Base-by-base conservation (phyloP, 2,113 vertebrate species). In the Misgurnus mizolepis region DNA sequence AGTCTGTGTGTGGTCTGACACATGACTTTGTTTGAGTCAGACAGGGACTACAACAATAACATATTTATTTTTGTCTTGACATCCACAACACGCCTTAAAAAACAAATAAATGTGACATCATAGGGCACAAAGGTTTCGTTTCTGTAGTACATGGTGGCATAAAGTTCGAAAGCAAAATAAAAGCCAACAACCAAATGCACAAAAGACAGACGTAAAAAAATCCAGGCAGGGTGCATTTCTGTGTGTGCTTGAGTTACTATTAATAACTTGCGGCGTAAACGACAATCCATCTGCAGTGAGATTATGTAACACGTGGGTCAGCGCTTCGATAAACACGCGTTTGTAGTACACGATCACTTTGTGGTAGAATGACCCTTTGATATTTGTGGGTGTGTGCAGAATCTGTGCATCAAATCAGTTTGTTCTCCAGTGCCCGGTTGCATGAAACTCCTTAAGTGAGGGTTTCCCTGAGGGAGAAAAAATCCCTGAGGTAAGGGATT, bases 341-440 rank as follows among this genome's bases (percentile, higher is more conserved):
- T 62, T 7, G 34, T n/a, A 41, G 18, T 53, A 55, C 50, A 80
- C 79, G 56, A 68, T 64, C 47, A 34, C 73, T 50, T 84, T 87
- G 79, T 77, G 86, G 84, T 80, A 81, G 80, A 39, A 11, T 62
- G 15, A 43, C 72, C 72, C 49, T 50, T 34, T 43, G 41, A 56
- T n/a, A 75, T n/a, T 45, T 9, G n/a, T 80, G 62, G 64, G 5
- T 43, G 53, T 43, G 53, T 65, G 60, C 14, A 41, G 34, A 45
- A 43, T 45, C 40, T n/a, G 53, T 74, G 71, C 56, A 27, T 74
- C 55, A 74, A 74, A 60, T 40, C 71, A 73, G 39, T 74, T n/a
- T 72, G 41, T 58, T 56, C 39, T 70, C 53, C 50, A n/a, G n/a
- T n/a, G n/a, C n/a, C n/a, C n/a, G n/a, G n/a, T n/a, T n/a, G n/a